These are phyloP conservation scores for Corythornis cristatus DNA, from an alignment of 2,113 vertebrate genomes.

Conservation along the genomic window DNA sequence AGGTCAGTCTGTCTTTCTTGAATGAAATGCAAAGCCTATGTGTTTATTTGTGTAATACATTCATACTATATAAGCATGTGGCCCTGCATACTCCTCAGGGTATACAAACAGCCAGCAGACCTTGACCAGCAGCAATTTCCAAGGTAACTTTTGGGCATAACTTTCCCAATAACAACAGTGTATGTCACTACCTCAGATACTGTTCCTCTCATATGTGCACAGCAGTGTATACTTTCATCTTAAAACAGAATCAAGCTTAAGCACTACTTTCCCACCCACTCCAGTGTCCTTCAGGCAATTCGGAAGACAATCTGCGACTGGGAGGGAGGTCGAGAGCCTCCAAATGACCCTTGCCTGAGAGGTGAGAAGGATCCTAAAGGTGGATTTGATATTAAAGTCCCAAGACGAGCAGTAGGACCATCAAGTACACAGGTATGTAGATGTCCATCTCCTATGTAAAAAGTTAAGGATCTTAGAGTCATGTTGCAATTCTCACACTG, in stretches of 20 bases:
- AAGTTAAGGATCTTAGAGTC: not conserved
- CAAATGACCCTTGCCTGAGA: slow-evolving; percentile 95
- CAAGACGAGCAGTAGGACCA: slow-evolving; percentile 94
- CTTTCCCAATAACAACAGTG: not conserved
- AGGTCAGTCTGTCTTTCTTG: slow-evolving; percentile 77
- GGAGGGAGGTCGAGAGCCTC: slow-evolving; percentile 94
- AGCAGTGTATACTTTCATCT: not conserved
- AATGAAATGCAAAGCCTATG: not conserved
- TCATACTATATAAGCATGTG: accelerated
- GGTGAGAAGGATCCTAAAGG: slow-evolving; percentile 99
- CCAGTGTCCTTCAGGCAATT: slow-evolving; percentile 97
- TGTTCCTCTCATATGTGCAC: not conserved
- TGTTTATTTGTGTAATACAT: not conserved
- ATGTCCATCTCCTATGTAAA: not conserved
- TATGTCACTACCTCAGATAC: not conserved
- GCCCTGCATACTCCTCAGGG: not conserved
- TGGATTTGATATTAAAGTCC: slow-evolving; percentile 98
- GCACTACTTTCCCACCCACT: not conserved
- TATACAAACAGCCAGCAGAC: not conserved
- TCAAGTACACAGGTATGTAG: slow-evolving; percentile 93
- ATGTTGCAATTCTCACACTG: not conserved
- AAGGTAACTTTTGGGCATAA: not conserved
- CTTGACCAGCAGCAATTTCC: not conserved
- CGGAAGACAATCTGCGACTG: slow-evolving; percentile 98
- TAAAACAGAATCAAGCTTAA: not conserved